Base-by-base conservation (phyloP, 2,113 vertebrate genomes). In the Cynocephalus volans region DNA sequence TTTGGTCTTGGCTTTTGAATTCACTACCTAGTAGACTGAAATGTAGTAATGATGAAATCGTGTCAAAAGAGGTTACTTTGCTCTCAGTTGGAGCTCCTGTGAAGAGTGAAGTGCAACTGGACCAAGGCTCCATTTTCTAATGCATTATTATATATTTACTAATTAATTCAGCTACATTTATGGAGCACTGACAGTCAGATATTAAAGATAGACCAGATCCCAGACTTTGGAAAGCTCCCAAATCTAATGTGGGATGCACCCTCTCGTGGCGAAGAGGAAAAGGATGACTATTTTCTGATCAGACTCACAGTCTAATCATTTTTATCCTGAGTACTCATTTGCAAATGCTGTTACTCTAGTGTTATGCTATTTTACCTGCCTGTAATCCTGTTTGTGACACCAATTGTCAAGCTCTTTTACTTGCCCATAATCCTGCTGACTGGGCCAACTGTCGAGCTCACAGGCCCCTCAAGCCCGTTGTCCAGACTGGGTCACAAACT, bases 221-320 rank as follows among this genome's bases (percentile, higher is more conserved):
- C 65, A 50, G n/a, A 14, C 50, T 75, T 45, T 24, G 52, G 45
- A 58, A 69, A 12, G 23, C 6, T 70, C 13, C 24, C 72, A 69
- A 84, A 41, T 9, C 48, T 15, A 67, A 28, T 1, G n/a, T 67
- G 41, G 17, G 48, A 17, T 90, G 90, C n/a, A 36, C 93, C 96
- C 96, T 77, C 97, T 97, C n/a, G 95, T 97, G 97, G 97, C 60
- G 17, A 92, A 79, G 28, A 12, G 28, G 33, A 36, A 3, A 83
- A 90, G 23, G 28, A 56, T 12, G 7, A 5, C 60, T 48, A 8
- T 52, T 73, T 17, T 4, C 41, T 36, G 28, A 31, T 45, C 14
- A 45, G 26, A 62, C 48, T 69, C 41, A 6, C 1, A 6, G 15
- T 50, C 70, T 13, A 56, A 54, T 86, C 11, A 7, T 81, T 70